Conservation (phyloP, 2,797 vertebrate genomes). For the Atherinosoma microstoma region DNA sequence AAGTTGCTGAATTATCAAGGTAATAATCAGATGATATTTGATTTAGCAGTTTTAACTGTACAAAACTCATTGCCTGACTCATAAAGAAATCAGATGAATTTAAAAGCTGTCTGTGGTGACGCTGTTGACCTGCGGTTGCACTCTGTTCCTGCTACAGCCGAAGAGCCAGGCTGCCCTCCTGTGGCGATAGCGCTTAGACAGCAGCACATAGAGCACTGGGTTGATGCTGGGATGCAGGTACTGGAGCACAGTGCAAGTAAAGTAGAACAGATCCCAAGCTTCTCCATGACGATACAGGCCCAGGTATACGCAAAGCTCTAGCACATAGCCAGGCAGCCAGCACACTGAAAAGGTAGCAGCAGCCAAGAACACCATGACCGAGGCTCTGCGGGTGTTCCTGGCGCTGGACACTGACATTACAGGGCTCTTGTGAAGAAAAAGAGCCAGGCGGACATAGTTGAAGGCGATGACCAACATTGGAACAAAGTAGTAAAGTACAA, state of each 20-base stretch:
- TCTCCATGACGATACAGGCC: conserved; percentile 74
- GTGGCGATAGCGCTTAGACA: conserved; percentile 77
- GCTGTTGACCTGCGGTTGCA: conserved; percentile 73
- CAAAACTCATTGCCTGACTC: conserved; percentile 3
- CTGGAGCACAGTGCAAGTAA: conserved; percentile 77
- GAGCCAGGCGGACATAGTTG: conserved; percentile 79
- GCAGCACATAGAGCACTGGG: conserved; percentile 81
- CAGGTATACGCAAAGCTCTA: conserved; percentile 82
- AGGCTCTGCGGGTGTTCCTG: conserved; percentile 81
- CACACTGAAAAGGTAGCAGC: conserved; percentile 81
- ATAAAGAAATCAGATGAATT: conserved; percentile 12
- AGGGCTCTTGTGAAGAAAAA: conserved; percentile 83
- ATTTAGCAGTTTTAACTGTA: conserved; percentile 1
- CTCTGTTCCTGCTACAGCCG: conserved; percentile 72
- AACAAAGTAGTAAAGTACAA: conserved; percentile 82
- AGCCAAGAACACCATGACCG: conserved; percentile 83
- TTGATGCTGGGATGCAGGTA: conserved; percentile 81
- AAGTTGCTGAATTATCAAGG: neutral
- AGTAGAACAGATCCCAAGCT: conserved; percentile 82
- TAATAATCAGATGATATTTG: neutral
- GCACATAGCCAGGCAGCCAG: conserved; percentile 83
- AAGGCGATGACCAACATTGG: conserved; percentile 82
- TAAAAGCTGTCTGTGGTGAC: conserved; percentile 75
- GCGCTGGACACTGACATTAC: conserved; percentile 79
- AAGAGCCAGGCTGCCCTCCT: conserved; percentile 73